phyloP scores from a whole-genome alignment of 2,113 vertebrate species.

The Solea senegalensis region DNA sequence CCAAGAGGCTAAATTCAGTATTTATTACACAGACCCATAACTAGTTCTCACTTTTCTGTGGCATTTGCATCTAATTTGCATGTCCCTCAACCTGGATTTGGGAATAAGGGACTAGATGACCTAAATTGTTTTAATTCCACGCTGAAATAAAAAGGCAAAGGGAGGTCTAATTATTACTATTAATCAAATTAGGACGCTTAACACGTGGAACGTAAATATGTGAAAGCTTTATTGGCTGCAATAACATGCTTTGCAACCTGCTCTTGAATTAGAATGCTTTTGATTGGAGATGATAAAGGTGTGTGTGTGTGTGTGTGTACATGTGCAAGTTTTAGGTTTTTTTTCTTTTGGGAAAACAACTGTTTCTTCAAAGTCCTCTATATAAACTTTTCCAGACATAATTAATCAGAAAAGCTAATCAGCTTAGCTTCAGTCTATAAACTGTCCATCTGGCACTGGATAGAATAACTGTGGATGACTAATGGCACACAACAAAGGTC shows the following conservation, averaged over 20 bases:
- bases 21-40: slow-evolving; percentile 79
- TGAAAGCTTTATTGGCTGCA: slow-evolving; percentile 37
- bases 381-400: neutral
- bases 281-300: slow-evolving; percentile 4
- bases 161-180: slow-evolving; percentile 74
- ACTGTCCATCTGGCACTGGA: neutral
- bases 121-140: slow-evolving; percentile 80
- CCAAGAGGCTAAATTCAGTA: slow-evolving; percentile 83
- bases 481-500: neutral
- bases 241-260: slow-evolving; percentile 25
- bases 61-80: slow-evolving; percentile 83
- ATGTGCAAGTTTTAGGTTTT: neutral
- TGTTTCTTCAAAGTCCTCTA: neutral
- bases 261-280: slow-evolving; percentile 23
- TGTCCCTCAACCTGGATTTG: slow-evolving; percentile 72
- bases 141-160: slow-evolving; percentile 53
- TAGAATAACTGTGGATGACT: neutral
- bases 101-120: slow-evolving; percentile 78
- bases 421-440: neutral
- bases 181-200: slow-evolving; percentile 77
- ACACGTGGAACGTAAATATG: slow-evolving; percentile 63
- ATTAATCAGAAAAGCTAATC: slow-evolving; percentile 7
- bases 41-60: slow-evolving; percentile 76
- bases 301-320: slow-evolving; percentile 3
- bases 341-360: neutral